Percentiles rank a stretch among this genome's conserved stretches.
Conservation (phyloP, 2,888 invertebrate species). For the Siphonodentalium dalli region DNA sequence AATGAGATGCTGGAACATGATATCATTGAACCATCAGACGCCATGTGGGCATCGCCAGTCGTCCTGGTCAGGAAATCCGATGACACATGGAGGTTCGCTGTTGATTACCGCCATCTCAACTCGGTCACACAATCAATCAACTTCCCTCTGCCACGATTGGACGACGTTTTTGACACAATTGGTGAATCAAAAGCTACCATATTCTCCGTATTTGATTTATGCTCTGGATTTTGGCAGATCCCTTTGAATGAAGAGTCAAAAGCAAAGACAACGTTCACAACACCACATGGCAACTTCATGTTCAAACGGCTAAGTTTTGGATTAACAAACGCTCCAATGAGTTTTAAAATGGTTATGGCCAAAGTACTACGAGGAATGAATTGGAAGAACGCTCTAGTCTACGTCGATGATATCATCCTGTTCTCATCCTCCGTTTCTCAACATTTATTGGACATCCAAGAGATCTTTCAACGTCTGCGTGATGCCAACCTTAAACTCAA, state of each 20-base stretch:
- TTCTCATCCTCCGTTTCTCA: conserved; percentile 24
- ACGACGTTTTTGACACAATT: conserved; percentile 18
- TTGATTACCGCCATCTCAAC: conserved; percentile 23
- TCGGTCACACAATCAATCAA: conserved; percentile 13
- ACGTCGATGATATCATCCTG: conserved; percentile 35
- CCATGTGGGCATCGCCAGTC: conserved; percentile 20
- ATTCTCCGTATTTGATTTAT: conserved; percentile 15
- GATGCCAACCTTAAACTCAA: conserved; percentile 29
- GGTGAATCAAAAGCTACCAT: conserved; percentile 9
- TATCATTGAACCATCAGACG: conserved; percentile 20
- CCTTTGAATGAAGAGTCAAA: conserved; percentile 16
- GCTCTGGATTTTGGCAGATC: conserved; percentile 23
- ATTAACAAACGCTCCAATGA: conserved; percentile 27
- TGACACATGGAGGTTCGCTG: conserved; percentile 19
- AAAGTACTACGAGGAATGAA: conserved; percentile 23
- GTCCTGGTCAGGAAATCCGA: conserved; percentile 18
- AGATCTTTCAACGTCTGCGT: conserved; percentile 23
- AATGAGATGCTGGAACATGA: conserved; percentile 17
- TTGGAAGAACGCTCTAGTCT: conserved; percentile 31
- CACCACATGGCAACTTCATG: conserved; percentile 23
- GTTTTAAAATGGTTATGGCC: conserved; percentile 28
- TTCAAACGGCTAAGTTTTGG: conserved; percentile 32
- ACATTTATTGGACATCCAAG: conserved; percentile 22
- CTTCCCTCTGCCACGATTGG: conserved; percentile 14
- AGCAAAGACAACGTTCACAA: conserved; percentile 28